Conservation (phyloP, 2,113 vertebrate species). For the Pollachius pollachius region DNA sequence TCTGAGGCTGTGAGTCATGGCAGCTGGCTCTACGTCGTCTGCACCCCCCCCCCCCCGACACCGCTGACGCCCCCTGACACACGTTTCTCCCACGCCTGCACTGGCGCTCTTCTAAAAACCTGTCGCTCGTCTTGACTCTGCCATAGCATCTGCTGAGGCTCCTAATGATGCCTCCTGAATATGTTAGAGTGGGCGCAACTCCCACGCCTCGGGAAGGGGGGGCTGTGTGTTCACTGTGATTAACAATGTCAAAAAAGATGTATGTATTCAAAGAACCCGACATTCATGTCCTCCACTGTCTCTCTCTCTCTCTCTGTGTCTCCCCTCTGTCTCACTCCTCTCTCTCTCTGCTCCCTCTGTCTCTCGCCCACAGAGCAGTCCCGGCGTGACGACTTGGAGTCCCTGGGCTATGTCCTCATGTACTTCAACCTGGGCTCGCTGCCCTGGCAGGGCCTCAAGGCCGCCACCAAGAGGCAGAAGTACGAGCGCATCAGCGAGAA, state of each 20-base stretch:
- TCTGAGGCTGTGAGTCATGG: too few relatives aligned
- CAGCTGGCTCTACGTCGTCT: too few relatives aligned
- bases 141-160: not conserved
- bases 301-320: too few relatives aligned
- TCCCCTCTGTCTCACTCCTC: too few relatives aligned
- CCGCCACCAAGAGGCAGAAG: constrained; percentile 97
- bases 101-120: not conserved
- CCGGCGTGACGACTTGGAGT: constrained; percentile 94
- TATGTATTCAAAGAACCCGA: too few relatives aligned
- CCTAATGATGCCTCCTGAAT: not conserved
- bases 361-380: constrained; percentile 83
- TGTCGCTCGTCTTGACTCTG: not conserved
- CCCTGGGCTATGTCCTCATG: constrained; percentile 95
- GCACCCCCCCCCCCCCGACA: too few relatives aligned
- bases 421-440: constrained; percentile 98
- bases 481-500: constrained; percentile 98
- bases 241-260: too few relatives aligned
- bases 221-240: too few relatives aligned
- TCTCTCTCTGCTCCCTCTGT: not conserved
- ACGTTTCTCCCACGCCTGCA: too few relatives aligned
- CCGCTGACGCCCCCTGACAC: too few relatives aligned
- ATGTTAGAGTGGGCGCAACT: not conserved
- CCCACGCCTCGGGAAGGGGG: too few relatives aligned
- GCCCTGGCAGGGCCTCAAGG: constrained; percentile 97
- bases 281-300: too few relatives aligned